Base-by-base conservation (phyloP, 1,140 invertebrate genomes). In the Chrysoperla carnea region DNA sequence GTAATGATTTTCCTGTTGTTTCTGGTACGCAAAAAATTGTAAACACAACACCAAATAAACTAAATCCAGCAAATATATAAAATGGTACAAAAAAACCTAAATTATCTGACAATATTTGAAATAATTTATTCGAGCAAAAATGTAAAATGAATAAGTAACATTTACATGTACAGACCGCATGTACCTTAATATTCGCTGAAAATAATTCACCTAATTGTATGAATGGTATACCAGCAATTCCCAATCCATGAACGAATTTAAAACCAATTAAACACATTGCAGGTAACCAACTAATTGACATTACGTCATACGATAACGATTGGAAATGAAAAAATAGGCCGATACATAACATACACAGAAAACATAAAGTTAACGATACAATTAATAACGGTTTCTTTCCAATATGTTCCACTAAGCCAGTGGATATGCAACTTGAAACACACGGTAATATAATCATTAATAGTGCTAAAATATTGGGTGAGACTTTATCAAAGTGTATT, bases 1-100 rank as follows among this genome's bases (percentile, higher is more conserved):
- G 75, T 7, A 84, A 56, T 6, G 64, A 67, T 49, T 75, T 77
- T 0, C 78, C 79, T 58, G 81, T 81, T 0, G 80, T 84, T 59
- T 84, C 81, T 1, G 78, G 75, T 4, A 83, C 65, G 15, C 77
- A 49, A 23, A 73, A 55, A n/a, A 64, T 63, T 9, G 78, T 64
- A 45, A 81, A 74, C 1, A 73, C 40, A 8, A 65, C 54, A 6
- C 74, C 73, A 27, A 74, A 9, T 5, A 59, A 55, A 38, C 73
- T 71, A 41, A 78, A 55, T 4, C 53, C 60, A 4, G 72, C 64
- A 52, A 78, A 83, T 12, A 79, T 55, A 66, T 70, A 80, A 53
- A 81, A 84, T 6, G 69, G 64, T 1, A 57, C 62, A 36, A 62
- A 57, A 7, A 57, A 47, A 0, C 67, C 61, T 11, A 78, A 51